A percentile compares a stretch with the other conserved stretches of the same genome.
These are phyloP conservation scores for Chamaea fasciata DNA, from an alignment of 2,113 vertebrate species.

Conservation along the genomic window DNA sequence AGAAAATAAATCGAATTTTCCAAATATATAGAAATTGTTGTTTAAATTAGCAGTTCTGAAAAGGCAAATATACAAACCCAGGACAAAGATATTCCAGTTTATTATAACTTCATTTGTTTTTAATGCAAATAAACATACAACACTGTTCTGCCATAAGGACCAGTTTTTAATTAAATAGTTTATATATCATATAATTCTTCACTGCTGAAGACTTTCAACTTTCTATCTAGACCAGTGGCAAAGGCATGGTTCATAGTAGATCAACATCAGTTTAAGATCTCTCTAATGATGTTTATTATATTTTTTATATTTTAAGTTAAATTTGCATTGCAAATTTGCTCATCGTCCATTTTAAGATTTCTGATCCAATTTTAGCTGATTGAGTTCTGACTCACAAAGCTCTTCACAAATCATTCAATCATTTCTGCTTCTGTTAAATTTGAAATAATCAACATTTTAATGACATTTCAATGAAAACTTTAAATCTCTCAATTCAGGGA, in stretches of 20 bases:
- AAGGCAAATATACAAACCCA: not conserved
- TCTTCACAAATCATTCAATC: not conserved
- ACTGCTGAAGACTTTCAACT: not conserved
- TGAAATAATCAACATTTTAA: not conserved
- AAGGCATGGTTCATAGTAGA: not conserved
- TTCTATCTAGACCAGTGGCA: not conserved
- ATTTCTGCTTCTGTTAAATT: not conserved
- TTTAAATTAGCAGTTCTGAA: not conserved
- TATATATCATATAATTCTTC: not conserved
- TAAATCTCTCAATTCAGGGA: not conserved
- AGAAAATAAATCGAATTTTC: not conserved
- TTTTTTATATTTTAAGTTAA: not conserved
- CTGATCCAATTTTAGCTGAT: not conserved
- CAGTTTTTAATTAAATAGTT: not conserved
- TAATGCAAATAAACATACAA: not conserved
- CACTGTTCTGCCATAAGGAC: not conserved
- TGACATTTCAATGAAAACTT: not conserved
- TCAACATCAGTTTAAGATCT: not conserved
- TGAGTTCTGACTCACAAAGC: not conserved
- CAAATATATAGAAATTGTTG: not conserved
- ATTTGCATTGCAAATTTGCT: not conserved
- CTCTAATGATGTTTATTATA: not conserved
- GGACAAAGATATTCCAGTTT: not conserved
- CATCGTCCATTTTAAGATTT: accelerated
- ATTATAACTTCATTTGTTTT: not conserved